Base-by-base conservation (phyloP, 2,888 invertebrate species). In the Agrenia bidenticulata region DNA sequence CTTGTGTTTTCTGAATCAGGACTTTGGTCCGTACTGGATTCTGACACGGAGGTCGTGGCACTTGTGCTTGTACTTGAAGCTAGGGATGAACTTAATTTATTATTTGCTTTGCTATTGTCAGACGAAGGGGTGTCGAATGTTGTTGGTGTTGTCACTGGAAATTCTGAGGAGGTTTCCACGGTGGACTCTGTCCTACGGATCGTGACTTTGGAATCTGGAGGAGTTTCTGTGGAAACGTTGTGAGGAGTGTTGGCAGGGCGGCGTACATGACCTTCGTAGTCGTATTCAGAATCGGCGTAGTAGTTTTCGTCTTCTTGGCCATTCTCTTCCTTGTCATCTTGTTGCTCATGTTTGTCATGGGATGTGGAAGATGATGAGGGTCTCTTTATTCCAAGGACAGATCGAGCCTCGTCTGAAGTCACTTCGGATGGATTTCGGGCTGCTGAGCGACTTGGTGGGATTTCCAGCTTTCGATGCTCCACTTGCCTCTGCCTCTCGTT, bases 321-420 rank as follows among this genome's bases (percentile, higher is more conserved):
- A 4, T 55, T 57, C 15, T 23, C 61, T 11, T 67, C 50, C 17
- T 39, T 19, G 17, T 23, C 61, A 2, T 37, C 21, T 26, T 39
- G 23, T 7, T 39, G 57, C 9, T 45, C 49, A 42, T 37, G 26
- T 27, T 26, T 53, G 27, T 55, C 26, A 58, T 62, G 37, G 58
- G 49, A 11, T 27, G 59, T 50, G 49, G 51, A 59, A 17, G 64
- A 59, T 15, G 54, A 51, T 0, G 67, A 64, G 2, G 68, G 70
- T 54, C 64, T 64, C 9, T 64, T 60, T 39, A 76, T 72, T 42
- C 72, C 72, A 1, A 76, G 42, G 9, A 76, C 64, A 0, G 65
- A 60, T 7, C 70, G 63, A 11, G 72, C 67, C 55, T 76, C 76
- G 49, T 76, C 70, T 1, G 73, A 73, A 7, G 67, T 74, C 1